Evolutionary conservation across 2,113 vertebrate species (phyloP).

Genomic region (Gasterosteus nipponicus): DNA sequence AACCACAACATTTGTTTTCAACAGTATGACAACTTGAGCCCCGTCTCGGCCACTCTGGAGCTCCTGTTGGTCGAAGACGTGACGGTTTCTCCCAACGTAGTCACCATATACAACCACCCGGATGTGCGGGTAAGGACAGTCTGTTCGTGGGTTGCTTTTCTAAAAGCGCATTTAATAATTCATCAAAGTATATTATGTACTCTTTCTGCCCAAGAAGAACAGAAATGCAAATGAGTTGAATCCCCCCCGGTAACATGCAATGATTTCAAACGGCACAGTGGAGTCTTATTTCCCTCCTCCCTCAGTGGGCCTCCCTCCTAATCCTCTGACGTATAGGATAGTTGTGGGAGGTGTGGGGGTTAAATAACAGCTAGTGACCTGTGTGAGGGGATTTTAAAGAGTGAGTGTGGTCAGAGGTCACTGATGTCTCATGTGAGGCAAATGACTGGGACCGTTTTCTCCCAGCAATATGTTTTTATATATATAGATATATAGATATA

Average conservation of each 20-base stretch:
- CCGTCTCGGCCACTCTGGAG: conserved; percentile 87
- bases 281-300: not conserved
- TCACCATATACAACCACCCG: conserved; percentile 94
- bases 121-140: conserved; percentile 81
- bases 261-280: conserved; percentile 3
- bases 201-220: conserved; percentile 6
- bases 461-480: not conserved
- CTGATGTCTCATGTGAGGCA: conserved; percentile 11
- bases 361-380: conserved; percentile 52
- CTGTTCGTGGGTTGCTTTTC: conserved; percentile 8
- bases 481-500: too few relatives aligned
- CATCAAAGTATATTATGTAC: not conserved
- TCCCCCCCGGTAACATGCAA: conserved; percentile 1
- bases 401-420: conserved; percentile 23
- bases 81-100: conserved; percentile 81
- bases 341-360: conserved; percentile 30
- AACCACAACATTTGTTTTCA: not conserved
- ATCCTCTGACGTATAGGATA: conserved; percentile 32
- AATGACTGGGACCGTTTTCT: not conserved
- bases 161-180: not conserved
- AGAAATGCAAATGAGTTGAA: not conserved
- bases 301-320: conserved; percentile 21
- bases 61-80: conserved; percentile 95
- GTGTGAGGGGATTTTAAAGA: conserved; percentile 52
- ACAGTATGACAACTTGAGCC: conserved; percentile 83